Evolutionary conservation across 1,140 invertebrate species (phyloP), one percentile per base, ranked within the genome.

Genomic region (Globodera ellingtonae): DNA sequence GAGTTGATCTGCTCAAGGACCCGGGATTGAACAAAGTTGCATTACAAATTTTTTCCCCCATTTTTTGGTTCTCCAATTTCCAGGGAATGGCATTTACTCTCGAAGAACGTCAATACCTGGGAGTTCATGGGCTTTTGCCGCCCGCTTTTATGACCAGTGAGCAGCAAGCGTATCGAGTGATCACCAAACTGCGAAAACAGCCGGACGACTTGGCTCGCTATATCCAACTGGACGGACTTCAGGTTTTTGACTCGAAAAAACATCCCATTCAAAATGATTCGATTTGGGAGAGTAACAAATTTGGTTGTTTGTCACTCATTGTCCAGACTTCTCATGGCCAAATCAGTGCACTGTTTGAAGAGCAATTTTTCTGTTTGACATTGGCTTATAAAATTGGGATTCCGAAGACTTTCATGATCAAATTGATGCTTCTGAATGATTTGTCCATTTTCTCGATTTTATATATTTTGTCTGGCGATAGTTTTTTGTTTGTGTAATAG

Each of bases 51-150:
- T 18, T 80, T 76, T 73, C 5, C 62, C 18, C 8, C 75, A 65
- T 50, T 66, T 73, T 35, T 62, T 44, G 10, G n/a, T 35, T 79
- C 15, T 35, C 35, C 35, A 35, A 6, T 59, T 91, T 90, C 62
- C 84, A 96, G 94, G 95, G 95, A 85, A 92, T 96, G 89, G 95
- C 95, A 4, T 97, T 96, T 90, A 94, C 93, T 13, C 89, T 96
- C 82, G 92, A 95, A 90, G 95, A 97, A 89, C 92, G 95, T 78
- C 95, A 97, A 92, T 92, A 93, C 1, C 92, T 97, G 79, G 95
- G 95, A 79, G 95, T 97, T 85, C 95, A 97, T 88, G 95, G 95
- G n/a, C 91, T 97, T 59, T 93, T 96, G 88, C 95, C 95, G 15
- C 95, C 95, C 44, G 92, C 93, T 82, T 95, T 96, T 89, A 96